Evolutionary conservation across 2,797 vertebrate genomes (phyloP).

Genomic region (Callimico goeldii): DNA sequence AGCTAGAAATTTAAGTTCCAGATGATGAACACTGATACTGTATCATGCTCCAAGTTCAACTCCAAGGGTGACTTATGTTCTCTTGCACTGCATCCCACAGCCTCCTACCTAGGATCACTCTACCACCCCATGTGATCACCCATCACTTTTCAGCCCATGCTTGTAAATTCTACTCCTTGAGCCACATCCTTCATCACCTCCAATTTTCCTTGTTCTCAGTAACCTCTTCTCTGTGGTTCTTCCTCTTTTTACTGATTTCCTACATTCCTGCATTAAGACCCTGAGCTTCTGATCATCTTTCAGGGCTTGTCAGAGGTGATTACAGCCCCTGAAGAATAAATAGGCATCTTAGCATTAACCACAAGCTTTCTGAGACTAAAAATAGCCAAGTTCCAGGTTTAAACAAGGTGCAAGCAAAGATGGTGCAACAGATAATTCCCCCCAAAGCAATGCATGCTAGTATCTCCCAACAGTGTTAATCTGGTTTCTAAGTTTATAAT

Average conservation of each 20-base stretch:
- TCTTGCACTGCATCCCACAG: not conserved
- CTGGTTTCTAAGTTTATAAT: not conserved
- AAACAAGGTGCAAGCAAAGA: not conserved
- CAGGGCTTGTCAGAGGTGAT: not conserved
- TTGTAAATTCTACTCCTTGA: not conserved
- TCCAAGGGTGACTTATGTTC: not conserved
- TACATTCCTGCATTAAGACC: not conserved
- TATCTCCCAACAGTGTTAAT: not conserved
- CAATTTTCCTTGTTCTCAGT: not conserved
- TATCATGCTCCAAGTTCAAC: not conserved
- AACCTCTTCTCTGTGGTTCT: not conserved
- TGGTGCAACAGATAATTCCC: not conserved
- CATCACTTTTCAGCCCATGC: not conserved
- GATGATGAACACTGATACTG: not conserved
- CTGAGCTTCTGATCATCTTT: not conserved
- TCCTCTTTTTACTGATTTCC: not conserved
- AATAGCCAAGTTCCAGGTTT: not conserved
- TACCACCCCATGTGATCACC: not conserved
- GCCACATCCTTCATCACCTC: not conserved
- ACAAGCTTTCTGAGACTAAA: not conserved
- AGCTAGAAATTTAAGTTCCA: not conserved
- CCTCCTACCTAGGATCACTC: not conserved
- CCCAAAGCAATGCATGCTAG: not conserved
- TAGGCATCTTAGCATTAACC: not conserved
- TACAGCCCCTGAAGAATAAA: not conserved